Base-by-base conservation (phyloP, 2,888 invertebrate species). In the Eutolmus rufibarbis region DNA sequence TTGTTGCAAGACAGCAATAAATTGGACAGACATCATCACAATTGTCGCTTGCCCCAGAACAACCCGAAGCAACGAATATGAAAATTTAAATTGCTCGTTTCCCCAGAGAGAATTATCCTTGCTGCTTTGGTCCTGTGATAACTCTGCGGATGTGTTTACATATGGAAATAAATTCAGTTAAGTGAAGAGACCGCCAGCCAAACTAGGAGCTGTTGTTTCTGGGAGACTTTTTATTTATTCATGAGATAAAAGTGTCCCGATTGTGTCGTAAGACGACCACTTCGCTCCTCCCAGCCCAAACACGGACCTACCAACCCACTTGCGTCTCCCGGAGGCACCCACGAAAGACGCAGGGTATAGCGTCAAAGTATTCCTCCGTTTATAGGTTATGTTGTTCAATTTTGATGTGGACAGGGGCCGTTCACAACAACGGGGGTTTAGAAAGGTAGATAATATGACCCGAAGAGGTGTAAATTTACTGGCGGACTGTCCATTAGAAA, bases 161-260 rank as follows among this genome's bases (percentile, higher is more conserved):
- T 78, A 78, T 78, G 78, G 78, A 46, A 78, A 78, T 78, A 78
- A 78, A 78, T 78, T 78, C 78, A 43, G 78, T 78, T 78, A 43
- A 43, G 43, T 76, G 76, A 76, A 76, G n/a, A 37, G 76, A 40
- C 37, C 76, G 14, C 34, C 76, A 40, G 19, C 78, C 12, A 78
- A 76, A 12, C 37, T 16, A 28, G 23, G 1, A 78, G 78, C 28
- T 40, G 28, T 78, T 23, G 40, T 46, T 46, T 34, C 76, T 34
- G 76, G 40, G 40, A 19, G 28, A 76, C 34, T n/a, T 46, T 40
- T 78, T 78, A 78, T 78, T 78, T 78, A 78, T 78, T 78, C 78
- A 78, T 78, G 78, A 28, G 78, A 46, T 43, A 46, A 46, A 78
- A 46, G 78, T 40, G 46, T 43, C 78, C 78, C 40, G 78, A 46